Base-by-base conservation (phyloP, 2,113 vertebrate genomes). In the Siphamia tubifer region DNA sequence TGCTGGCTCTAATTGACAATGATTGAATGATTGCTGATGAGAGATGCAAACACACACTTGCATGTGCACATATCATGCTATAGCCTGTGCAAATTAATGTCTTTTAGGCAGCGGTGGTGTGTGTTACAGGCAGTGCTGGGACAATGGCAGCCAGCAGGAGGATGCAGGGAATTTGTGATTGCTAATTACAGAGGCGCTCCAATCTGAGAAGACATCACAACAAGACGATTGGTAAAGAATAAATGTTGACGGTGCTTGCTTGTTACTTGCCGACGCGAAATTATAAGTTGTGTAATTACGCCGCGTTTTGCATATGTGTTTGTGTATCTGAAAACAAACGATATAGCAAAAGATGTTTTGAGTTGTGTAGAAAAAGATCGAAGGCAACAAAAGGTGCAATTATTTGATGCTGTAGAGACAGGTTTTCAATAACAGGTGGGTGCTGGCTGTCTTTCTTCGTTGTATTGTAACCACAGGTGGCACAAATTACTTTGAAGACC, bases 1-100 rank as follows among this genome's bases (percentile, higher is more conserved):
- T 0, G 67, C 73, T 15, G 63, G 34, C 58, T 79, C 34, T 77
- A 81, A 82, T 70, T 82, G 77, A 71, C 49, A 53, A 49, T 70
- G 66, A 88, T 56, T 75, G 77, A 82, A 87, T 75, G 55, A 81
- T 67, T 77, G 42, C 67, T 61, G 72, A 87, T 68, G 49, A 78
- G 30, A 63, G 64, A 74, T 17, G 23, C 17, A 44, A 16, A 71
- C 34, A 69, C 25, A 63, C 55, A 67, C 0, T 34, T 5, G 13
- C 27, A 63, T 21, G 30, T 1, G 15, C 19, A 38, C 20, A 20
- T 16, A 23, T 12, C 36, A 48, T 16, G 39, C 51, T 48, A 39
- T 15, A 6, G 27, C 47, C 61, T 19, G 19, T 6, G 54, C 3
- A 38, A 44, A 61, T 6, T 34, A 45, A 64, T 23, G 16, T 15